Evolutionary conservation across 2,797 vertebrate genomes (phyloP).

Genomic region (Megalops cyprinoides): DNA sequence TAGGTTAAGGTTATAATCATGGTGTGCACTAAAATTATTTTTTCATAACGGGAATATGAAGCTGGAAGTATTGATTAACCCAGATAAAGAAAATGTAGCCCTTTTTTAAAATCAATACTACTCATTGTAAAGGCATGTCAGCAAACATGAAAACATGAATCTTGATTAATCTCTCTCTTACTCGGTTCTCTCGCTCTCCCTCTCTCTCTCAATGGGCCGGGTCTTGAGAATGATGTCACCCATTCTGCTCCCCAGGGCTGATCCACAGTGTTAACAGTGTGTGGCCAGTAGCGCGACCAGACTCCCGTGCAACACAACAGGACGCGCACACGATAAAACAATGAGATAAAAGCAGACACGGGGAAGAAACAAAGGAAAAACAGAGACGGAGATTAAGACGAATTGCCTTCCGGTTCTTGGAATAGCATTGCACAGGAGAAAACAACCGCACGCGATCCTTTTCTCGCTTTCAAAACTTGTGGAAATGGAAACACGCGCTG

Average conservation of each 20-base stretch:
- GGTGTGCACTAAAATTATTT: too few species aligned
- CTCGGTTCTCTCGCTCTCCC: background rate
- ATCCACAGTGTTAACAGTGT: slow-evolving; percentile 34
- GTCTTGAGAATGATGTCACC: slow-evolving; percentile 41
- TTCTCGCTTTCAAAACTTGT: slow-evolving; percentile 21
- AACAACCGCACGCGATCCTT: slow-evolving; percentile 10
- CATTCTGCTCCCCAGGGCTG: slow-evolving; percentile 27
- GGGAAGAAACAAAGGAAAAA: background rate
- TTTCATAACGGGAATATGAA: too few species aligned
- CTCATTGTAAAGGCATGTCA: too few species aligned
- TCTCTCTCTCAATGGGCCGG: slow-evolving; percentile 36
- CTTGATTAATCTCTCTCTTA: background rate
- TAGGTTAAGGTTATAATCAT: too few species aligned
- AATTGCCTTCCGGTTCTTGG: background rate
- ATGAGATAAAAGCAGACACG: slow-evolving; percentile 10
- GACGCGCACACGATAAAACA: slow-evolving; percentile 16
- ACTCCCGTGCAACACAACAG: slow-evolving; percentile 25
- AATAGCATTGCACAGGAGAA: slow-evolving; percentile 24
- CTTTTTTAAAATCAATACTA: too few species aligned
- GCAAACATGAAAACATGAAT: too few species aligned
- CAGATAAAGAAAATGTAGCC: too few species aligned
- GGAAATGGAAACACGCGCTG: slow-evolving; percentile 1
- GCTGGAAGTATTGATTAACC: too few species aligned
- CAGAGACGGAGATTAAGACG: slow-evolving; percentile 5
- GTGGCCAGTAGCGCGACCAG: slow-evolving; percentile 19